These are phyloP conservation scores for Acromyrmex charruanus DNA, from an alignment of 1,140 invertebrate species.

Conservation along the genomic window DNA sequence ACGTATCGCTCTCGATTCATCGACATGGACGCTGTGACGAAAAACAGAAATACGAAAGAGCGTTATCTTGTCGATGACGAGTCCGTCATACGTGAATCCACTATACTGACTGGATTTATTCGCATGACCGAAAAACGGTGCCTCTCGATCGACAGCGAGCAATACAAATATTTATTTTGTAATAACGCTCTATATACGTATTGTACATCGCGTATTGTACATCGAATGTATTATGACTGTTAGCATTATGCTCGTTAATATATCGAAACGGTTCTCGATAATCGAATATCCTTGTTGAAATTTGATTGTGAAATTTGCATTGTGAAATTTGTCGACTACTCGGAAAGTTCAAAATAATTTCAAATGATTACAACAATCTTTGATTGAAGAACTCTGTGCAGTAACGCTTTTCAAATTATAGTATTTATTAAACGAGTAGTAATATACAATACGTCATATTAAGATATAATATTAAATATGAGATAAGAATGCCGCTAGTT, in stretches of 20 bases:
- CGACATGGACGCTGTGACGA: slow-evolving; percentile 23
- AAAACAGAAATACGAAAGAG: slow-evolving; percentile 48
- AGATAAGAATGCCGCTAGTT: not conserved
- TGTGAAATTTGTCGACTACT: slow-evolving; percentile 22
- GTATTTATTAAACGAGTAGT: not conserved
- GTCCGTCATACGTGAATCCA: slow-evolving; percentile 29
- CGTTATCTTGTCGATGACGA: slow-evolving; percentile 54
- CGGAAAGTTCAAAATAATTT: slow-evolving; percentile 19
- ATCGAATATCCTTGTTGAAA: slow-evolving; percentile 11
- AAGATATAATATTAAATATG: not conserved
- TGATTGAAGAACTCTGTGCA: not conserved
- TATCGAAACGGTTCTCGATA: slow-evolving; percentile 17
- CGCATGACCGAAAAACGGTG: not conserved
- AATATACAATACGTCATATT: not conserved
- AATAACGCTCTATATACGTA: not conserved
- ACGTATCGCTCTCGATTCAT: slow-evolving; percentile 44
- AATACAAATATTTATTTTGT: slow-evolving; percentile 51
- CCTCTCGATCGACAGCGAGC: not conserved
- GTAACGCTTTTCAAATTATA: not conserved
- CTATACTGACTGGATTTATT: slow-evolving; percentile 29
- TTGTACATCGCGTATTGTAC: not conserved
- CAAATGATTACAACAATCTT: not conserved
- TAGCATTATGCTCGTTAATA: not conserved
- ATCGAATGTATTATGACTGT: slow-evolving; percentile 12
- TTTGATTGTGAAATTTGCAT: slow-evolving; percentile 34